These are phyloP conservation scores for Typhlichthys eigenmanni DNA, from an alignment of 2,797 vertebrate genomes.

Conservation along the genomic window DNA sequence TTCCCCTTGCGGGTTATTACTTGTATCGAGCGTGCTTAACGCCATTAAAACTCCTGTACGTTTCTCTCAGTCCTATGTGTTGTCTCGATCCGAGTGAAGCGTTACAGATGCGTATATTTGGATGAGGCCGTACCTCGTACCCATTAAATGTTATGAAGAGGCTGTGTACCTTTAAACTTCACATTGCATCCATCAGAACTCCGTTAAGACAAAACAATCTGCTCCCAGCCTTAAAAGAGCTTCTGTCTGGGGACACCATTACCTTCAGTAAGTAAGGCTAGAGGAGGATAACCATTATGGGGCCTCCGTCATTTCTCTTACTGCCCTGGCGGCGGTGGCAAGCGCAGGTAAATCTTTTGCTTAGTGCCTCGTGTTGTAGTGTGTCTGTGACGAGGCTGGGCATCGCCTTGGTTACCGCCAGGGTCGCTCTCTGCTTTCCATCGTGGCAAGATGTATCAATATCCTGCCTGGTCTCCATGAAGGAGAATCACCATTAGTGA, in stretches of 20 bases:
- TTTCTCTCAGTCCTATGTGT: too few species aligned
- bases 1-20: too few species aligned
- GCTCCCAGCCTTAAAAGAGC: conserved; percentile 37
- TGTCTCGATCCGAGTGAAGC: too few species aligned
- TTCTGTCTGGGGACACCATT: conserved; percentile 50
- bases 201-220: conserved; percentile 39
- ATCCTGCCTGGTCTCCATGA: too few species aligned
- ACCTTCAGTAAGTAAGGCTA: conserved; percentile 41
- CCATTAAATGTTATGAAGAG: conserved; percentile 30
- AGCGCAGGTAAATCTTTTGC: conserved; percentile 13
- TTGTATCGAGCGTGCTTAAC: too few species aligned
- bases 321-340: not conserved
- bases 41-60: too few species aligned
- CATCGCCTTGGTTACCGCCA: conserved; percentile 29
- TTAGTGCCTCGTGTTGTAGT: too few species aligned
- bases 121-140: not conserved
- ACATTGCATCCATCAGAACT: conserved; percentile 37
- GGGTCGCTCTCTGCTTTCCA: conserved; percentile 17
- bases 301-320: conserved; percentile 37
- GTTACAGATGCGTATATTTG: not conserved
- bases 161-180: conserved; percentile 37
- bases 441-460: conserved; percentile 35
- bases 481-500: too few species aligned
- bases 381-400: conserved; percentile 2
- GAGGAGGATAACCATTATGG: conserved; percentile 48